Evolutionary conservation across 1,140 invertebrate genomes (phyloP), one percentile per base, ranked within the genome.

Genomic region (Drosophila watanabei): DNA sequence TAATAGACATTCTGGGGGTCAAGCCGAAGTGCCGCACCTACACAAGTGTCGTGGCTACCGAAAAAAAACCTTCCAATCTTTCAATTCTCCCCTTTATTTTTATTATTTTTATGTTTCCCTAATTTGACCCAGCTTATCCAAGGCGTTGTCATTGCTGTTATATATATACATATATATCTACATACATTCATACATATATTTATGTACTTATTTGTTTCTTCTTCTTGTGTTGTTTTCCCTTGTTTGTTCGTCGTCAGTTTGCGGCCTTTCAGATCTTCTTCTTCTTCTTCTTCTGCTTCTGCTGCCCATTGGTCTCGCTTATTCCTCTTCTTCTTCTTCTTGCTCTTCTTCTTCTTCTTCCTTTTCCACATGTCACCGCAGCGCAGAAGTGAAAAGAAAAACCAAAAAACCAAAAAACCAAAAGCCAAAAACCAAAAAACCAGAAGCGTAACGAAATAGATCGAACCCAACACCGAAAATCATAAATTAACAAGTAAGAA

Each of bases 401-500:
- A 28, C 16, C 35, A 41, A 56, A 52, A 54, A 30, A 14, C 41
- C 41, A 37, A 37, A 37, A 37, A 37, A 5, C 16, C 16, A 41
- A 41, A 41, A 41, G n/a, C 13, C 18, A 45, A 35, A 56, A 81
- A 76, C 75, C 87, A 77, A 91, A 92, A 92, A 92, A 92, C 86
- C 91, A 92, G 91, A 92, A 92, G 91, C 91, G 91, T 92, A 92
- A 86, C 91, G 79, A 92, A 92, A 71, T 66, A 75, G 70, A 82
- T 58, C 62, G 52, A 69, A 70, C 48, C 37, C 64, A 56, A 71
- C 72, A 80, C 66, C 28, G 16, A 49, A 52, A 68, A 63, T 49
- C 58, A 64, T 52, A 51, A 66, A 69, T 45, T 49, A 64, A 49
- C 46, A 43, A 45, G 13, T 13, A 52, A 37, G 30, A 49, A 45